Evolutionary conservation across 92 coral and sea anemone species (phyloP), one percentile per base, ranked within the genome.

Genomic region (Zoanthus solanderi): DNA sequence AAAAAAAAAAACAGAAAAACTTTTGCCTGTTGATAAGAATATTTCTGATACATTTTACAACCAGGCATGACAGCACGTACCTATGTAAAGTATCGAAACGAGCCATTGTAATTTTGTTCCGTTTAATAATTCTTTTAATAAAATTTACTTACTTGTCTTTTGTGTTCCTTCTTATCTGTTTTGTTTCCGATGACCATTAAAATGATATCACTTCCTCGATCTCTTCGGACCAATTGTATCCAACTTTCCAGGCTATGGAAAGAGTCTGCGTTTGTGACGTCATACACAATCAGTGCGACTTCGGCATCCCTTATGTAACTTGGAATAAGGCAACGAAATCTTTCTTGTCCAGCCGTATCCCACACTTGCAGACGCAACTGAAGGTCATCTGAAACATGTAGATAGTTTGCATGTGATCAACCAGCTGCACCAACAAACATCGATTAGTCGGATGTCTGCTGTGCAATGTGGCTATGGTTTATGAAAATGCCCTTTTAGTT

Each of bases 321-420:
- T 46, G 98, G 98, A 66, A 97, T 94, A 79, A 97, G 94, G 83
- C 98, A 95, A 30, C 94, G 93, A 79, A 97, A 97, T 30, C 99
- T 93, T 88, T 97, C 99, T 82, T 97, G 99, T 23, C 99, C 99
- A 85, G 99, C 99, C 83, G 98, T 97, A 74, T 97, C 99, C 99
- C 99, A 97, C 48, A 97, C 91, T 76, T 97, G 98, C 4, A 95
- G 83, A 23, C 96, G 96, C 29, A 95, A 85, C 30, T 87, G 94
- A 50, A 93, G 52, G 67, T 94, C 98, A 68, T 95, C 98, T 95
- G 82, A 30, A 78, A 84, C 29, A 48, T 63, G 56, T 3, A 50
- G 56, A 50, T 50, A 50, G 9, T 50, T 50, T 3, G 23, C 23
- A 23, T 23, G 42, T 37, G 0, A 37, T 37, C 42, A 37, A 37